These are phyloP conservation scores for Macrochelys suwanniensis DNA, from an alignment of 2,797 vertebrate genomes.

Conservation along the genomic window DNA sequence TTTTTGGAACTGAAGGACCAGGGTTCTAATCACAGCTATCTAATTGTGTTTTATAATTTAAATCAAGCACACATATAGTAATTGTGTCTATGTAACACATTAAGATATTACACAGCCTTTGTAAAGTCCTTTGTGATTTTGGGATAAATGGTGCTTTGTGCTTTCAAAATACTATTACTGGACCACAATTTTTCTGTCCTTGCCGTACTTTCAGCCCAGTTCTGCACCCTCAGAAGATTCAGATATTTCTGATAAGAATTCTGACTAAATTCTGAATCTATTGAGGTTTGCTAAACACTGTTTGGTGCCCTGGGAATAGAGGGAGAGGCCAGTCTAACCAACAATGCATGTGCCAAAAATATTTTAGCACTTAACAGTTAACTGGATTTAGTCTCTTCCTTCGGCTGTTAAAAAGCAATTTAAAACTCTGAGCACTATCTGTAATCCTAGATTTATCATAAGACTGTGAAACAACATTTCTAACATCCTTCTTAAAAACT, in stretches of 20 bases:
- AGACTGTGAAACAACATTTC: not conserved
- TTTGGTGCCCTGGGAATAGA: not conserved
- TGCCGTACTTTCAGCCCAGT: not conserved
- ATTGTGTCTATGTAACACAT: not conserved
- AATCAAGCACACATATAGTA: not conserved
- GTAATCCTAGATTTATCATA: slow-evolving; percentile 21
- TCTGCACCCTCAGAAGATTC: not conserved
- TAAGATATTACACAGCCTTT: not conserved
- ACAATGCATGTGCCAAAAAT: not conserved
- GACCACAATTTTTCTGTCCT: not conserved
- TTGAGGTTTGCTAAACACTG: not conserved
- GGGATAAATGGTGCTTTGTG: not conserved
- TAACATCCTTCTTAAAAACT: not conserved
- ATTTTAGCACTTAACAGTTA: slow-evolving; percentile 39
- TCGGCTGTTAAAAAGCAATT: slow-evolving; percentile 3
- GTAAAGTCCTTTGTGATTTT: not conserved
- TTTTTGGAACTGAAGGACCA: not conserved
- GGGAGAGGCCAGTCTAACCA: not conserved
- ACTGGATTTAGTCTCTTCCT: not conserved
- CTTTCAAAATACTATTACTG: not conserved
- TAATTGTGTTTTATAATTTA: not conserved
- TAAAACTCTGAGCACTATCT: not conserved
- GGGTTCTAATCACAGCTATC: not conserved
- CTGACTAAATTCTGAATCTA: not conserved
- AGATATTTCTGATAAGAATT: not conserved